phyloP scores from a whole-genome alignment of 1,140 invertebrate genomes.

The Heliconius nattereri region DNA sequence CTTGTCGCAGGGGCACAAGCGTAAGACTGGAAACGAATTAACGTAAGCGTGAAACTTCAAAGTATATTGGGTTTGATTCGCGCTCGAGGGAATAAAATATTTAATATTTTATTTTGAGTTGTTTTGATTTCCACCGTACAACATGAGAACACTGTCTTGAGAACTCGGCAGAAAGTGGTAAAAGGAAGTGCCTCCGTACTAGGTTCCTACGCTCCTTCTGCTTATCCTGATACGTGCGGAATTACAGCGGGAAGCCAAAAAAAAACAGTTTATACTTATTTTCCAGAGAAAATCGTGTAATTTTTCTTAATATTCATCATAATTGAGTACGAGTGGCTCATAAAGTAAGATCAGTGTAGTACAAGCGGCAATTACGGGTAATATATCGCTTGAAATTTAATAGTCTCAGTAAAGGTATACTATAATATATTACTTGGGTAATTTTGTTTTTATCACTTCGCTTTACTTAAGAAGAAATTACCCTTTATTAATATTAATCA shows the following conservation, averaged over 20 bases:
- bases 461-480: background rate
- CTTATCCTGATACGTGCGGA: background rate
- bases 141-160: background rate
- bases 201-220: background rate
- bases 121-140: background rate
- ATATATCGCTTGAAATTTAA: conserved; percentile 12
- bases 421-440: background rate
- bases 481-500: background rate
- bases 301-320: background rate
- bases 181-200: background rate
- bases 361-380: conserved; percentile 1
- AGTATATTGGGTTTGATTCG: too few relatives aligned
- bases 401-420: background rate
- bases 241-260: background rate
- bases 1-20: too few relatives aligned
- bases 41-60: too few relatives aligned
- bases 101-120: too few relatives aligned
- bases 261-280: background rate
- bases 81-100: too few relatives aligned
- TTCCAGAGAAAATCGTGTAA: too few relatives aligned
- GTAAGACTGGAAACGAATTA: too few relatives aligned
- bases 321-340: conserved; percentile 3
- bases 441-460: conserved; percentile 5
- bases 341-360: background rate
- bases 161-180: background rate